Evolutionary conservation across 2,113 vertebrate species (phyloP).

Genomic region (Hirundichthys speculiger): DNA sequence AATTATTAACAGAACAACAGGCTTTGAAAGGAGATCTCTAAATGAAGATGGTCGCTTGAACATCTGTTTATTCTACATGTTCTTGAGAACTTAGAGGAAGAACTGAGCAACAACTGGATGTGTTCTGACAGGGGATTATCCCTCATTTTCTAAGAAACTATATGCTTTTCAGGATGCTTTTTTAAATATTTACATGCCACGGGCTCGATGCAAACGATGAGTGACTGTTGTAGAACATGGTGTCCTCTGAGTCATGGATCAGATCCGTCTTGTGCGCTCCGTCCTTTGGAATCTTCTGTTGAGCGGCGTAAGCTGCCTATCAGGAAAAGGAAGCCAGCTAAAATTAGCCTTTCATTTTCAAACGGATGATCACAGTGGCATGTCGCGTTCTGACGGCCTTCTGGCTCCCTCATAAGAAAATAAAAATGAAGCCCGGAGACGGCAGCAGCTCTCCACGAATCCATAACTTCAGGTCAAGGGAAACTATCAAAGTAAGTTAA

Average conservation of each 20-base stretch:
- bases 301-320: constrained; percentile 38
- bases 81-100: not conserved
- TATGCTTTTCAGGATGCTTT: constrained; percentile 21
- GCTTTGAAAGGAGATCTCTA: too few relatives aligned
- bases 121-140: not conserved
- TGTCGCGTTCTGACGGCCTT: constrained; percentile 33
- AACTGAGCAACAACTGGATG: not conserved
- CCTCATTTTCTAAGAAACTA: not conserved
- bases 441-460: constrained; percentile 32
- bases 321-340: constrained; percentile 19
- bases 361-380: constrained; percentile 25
- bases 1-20: too few relatives aligned
- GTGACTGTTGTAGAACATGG: constrained; percentile 29
- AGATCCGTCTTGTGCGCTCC: constrained; percentile 24
- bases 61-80: not conserved
- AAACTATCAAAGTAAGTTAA: constrained; percentile 57
- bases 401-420: constrained; percentile 25
- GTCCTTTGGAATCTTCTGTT: constrained; percentile 49
- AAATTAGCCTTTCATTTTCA: constrained; percentile 49
- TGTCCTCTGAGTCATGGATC: constrained; percentile 61
- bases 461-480: constrained; percentile 67
- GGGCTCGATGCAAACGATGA: constrained; percentile 40
- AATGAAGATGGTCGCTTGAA: not conserved
- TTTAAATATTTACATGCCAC: constrained; percentile 32
- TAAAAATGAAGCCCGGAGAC: constrained; percentile 14